phyloP scores from a whole-genome alignment of 2,113 vertebrate genomes.

The Oxygymnocypris stewartii region DNA sequence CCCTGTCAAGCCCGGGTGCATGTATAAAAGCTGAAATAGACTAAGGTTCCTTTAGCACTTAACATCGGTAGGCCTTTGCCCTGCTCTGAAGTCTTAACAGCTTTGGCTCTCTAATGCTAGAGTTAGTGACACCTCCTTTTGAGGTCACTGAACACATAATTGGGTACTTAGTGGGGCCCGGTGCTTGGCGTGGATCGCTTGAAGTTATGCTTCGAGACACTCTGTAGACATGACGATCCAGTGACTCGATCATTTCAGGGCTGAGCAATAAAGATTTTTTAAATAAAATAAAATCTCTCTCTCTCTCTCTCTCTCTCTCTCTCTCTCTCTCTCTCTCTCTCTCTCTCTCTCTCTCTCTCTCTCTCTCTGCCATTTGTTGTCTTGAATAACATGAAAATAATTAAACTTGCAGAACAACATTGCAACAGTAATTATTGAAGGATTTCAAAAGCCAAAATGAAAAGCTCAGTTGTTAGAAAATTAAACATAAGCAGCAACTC shows the following conservation, averaged over 20 bases:
- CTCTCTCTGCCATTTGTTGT: not conserved
- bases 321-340: no score
- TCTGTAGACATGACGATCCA: not conserved
- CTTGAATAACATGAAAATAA: not conserved
- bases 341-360: no score
- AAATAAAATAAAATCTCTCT: no score
- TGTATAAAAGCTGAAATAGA: slow-evolving; percentile 47
- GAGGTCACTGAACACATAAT: slow-evolving; percentile 60
- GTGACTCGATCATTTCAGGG: not conserved
- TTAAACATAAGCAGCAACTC: slow-evolving; percentile 50
- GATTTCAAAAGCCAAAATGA: slow-evolving; percentile 1
- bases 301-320: no score
- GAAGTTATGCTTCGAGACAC: not conserved
- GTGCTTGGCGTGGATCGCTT: slow-evolving; percentile 38
- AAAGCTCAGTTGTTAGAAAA: slow-evolving; percentile 39
- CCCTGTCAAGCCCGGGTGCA: slow-evolving; percentile 36
- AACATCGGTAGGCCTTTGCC: slow-evolving; percentile 50
- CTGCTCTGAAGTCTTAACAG: slow-evolving; percentile 45
- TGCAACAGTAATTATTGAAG: not conserved
- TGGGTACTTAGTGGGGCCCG: slow-evolving; percentile 50
- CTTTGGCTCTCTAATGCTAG: slow-evolving; percentile 50
- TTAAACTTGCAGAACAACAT: not conserved
- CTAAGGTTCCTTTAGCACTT: slow-evolving; percentile 54
- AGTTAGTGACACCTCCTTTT: slow-evolving; percentile 51
- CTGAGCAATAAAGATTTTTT: not conserved